Conservation (phyloP, 2,797 vertebrate genomes). For the Eupleurogrammus muticus region DNA sequence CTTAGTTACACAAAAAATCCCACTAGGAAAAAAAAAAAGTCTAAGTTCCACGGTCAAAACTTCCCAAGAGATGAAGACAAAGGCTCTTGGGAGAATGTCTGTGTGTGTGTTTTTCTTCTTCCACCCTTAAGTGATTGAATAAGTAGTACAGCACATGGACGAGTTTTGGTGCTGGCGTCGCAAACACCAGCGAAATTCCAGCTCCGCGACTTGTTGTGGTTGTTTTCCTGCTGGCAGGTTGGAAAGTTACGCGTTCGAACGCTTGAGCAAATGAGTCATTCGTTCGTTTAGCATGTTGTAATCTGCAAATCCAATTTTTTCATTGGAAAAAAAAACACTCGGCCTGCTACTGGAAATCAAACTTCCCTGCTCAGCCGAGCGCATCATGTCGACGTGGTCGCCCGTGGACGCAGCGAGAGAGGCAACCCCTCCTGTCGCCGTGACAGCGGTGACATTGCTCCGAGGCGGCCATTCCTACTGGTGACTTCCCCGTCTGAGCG, state of each 20-base stretch:
- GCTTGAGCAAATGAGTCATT: slow-evolving; percentile 19
- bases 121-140: slow-evolving; percentile 5
- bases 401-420: slow-evolving; percentile 49
- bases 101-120: not conserved
- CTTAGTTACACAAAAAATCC: no score
- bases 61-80: not conserved
- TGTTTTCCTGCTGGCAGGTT: slow-evolving; percentile 8
- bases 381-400: slow-evolving; percentile 50
- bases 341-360: slow-evolving; percentile 34
- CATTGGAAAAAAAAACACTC: slow-evolving; percentile 34
- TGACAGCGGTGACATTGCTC: slow-evolving; percentile 71
- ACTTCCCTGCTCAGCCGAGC: slow-evolving; percentile 51
- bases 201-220: no score
- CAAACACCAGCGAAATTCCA: not conserved
- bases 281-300: not conserved
- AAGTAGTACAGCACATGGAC: slow-evolving; percentile 39
- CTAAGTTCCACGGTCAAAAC: not conserved
- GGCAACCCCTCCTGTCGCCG: slow-evolving; percentile 40
- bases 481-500: slow-evolving; percentile 24
- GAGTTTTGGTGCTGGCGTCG: slow-evolving; percentile 44
- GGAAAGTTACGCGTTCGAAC: slow-evolving; percentile 35
- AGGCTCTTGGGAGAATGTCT: no score
- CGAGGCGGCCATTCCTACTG: slow-evolving; percentile 44
- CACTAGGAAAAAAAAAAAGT: no score
- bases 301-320: not conserved